Percentiles rank a stretch among this genome's conserved stretches.
Evolutionary conservation across 2,113 vertebrate species (phyloP).

Genomic region (Melanostigma gelatinosum): DNA sequence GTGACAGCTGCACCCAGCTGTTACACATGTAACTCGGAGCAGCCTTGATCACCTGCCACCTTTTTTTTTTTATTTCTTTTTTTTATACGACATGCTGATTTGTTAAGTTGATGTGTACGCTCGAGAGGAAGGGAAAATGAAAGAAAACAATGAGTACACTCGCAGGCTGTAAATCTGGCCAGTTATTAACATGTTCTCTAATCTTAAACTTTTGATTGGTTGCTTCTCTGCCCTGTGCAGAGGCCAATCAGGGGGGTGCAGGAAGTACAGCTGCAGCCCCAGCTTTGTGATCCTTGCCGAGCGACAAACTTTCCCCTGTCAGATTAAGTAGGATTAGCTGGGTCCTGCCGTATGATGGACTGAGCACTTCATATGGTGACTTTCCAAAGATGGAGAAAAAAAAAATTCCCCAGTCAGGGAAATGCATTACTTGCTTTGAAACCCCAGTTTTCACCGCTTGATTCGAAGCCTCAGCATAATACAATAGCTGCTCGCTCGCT

Average conservation of each 20-base stretch:
- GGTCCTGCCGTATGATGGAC: constrained; percentile 75
- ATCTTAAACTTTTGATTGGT: constrained; percentile 83
- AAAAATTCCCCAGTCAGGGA: constrained; percentile 44
- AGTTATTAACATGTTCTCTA: constrained; percentile 86
- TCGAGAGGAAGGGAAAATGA: neutral
- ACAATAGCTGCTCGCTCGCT: constrained; percentile 53
- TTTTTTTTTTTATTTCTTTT: neutral
- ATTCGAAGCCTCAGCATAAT: constrained; percentile 53
- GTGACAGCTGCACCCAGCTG: constrained; percentile 89
- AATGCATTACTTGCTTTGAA: constrained; percentile 59
- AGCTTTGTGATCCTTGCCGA: constrained; percentile 69
- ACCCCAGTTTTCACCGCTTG: constrained; percentile 38
- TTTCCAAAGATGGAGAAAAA: constrained; percentile 60
- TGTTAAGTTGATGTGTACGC: constrained; percentile 20
- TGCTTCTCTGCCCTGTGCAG: constrained; percentile 70
- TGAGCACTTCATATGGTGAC: constrained; percentile 71
- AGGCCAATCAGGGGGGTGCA: constrained; percentile 65
- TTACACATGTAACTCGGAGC: constrained; percentile 66
- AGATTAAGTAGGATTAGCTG: constrained; percentile 81
- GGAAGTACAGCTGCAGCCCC: constrained; percentile 69
- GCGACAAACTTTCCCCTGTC: constrained; percentile 79
- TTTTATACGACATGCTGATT: constrained; percentile 42
- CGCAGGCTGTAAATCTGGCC: constrained; percentile 58
- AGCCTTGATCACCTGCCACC: constrained; percentile 60
- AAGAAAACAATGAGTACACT: constrained; percentile 17